Evolutionary conservation across 2,888 invertebrate genomes (phyloP), one percentile per base, ranked within the genome.

Genomic region (Yponomeuta malinellus): DNA sequence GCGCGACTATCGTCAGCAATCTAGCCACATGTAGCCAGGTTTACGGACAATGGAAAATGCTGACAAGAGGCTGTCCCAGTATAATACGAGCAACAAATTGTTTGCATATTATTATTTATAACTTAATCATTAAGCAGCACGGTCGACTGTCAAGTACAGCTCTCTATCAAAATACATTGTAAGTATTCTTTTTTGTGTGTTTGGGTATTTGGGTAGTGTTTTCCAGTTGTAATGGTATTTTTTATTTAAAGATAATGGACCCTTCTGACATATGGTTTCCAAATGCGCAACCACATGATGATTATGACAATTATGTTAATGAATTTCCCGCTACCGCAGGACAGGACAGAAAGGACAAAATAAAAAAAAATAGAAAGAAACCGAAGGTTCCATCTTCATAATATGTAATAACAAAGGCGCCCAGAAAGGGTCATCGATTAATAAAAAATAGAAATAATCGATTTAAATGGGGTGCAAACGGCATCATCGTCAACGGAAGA

Each of bases 371-470:
- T 10, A 66, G 10, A 33, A 66, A 66, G 9, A 66, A 66, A 33
- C 15, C 1, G 15, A 66, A 66, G 31, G 29, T 6, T 66, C 66
- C 31, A 33, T 66, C 66, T 12, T 66, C 66, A 23, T 23, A 23
- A 33, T 66, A 66, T 12, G 37, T 66, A 2, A 66, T 66, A 2
- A 66, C 66, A 31, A 66, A 66, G 23, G 15, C 37, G 66, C 66
- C 66, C 4, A 66, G 23, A 29, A 64, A 10, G 64, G 64, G 12
- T n/a, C 63, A 29, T 10, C 10, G 29, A 65, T 5, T 10, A 33
- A 31, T 33, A 23, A 31, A 31, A 66, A 33, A 37, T 66, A 12
- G 9, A 31, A 31, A 66, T 66, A 31, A 23, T 64, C 2, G 9
- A 64, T 9, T 10, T 64, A 5, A 64, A 10, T 5, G 6, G 66